Conservation (phyloP, 2,113 vertebrate genomes). For the Equus quagga region DNA sequence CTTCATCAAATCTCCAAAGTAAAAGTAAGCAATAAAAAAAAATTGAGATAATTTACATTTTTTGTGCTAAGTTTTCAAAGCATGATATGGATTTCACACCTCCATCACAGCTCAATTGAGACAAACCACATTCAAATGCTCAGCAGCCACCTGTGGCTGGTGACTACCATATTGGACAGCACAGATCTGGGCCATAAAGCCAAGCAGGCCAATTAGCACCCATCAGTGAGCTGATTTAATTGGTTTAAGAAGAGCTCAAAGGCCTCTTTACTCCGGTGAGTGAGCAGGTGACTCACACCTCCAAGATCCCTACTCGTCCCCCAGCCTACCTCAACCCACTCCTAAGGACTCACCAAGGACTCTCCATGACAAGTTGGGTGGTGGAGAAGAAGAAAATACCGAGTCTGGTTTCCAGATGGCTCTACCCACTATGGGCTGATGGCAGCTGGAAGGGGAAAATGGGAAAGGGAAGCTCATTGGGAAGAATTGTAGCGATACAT, state of each 20-base stretch:
- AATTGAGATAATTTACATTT: not conserved
- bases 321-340: not conserved
- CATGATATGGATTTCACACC: not conserved
- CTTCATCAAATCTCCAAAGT: not conserved
- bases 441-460: not conserved
- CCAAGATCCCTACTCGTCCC: not conserved
- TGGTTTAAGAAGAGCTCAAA: not conserved
- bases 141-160: not conserved
- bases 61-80: slow-evolving; percentile 11
- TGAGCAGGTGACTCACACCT: not conserved
- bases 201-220: not conserved
- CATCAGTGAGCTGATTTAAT: not conserved
- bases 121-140: not conserved
- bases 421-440: not conserved
- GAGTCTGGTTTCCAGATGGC: not conserved
- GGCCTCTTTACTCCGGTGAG: not conserved
- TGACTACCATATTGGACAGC: not conserved
- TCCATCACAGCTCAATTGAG: not conserved
- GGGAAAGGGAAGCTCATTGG: not conserved
- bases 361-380: not conserved
- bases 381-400: not conserved
- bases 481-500: not conserved
- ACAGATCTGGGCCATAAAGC: not conserved
- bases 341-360: not conserved
- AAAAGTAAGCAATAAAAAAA: not conserved